A percentile compares a stretch with the other conserved stretches of the same genome.
Evolutionary conservation across 1,140 invertebrate species (phyloP).

Genomic region (Aphelinus atriplicis): DNA sequence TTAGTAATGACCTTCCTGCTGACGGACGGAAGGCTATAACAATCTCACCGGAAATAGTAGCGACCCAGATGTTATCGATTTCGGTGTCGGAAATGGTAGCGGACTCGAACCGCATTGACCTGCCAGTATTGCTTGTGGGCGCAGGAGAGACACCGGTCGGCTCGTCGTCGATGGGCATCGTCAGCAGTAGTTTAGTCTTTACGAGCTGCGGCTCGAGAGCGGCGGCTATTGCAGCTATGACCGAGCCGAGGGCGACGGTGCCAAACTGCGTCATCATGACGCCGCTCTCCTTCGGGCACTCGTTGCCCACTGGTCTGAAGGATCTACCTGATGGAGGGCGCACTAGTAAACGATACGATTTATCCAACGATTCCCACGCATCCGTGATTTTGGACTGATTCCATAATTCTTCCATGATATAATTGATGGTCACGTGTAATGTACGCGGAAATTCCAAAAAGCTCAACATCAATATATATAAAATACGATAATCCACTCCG

Average conservation of each 20-base stretch:
- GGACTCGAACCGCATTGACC: constrained; percentile 7
- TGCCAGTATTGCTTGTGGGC: background rate
- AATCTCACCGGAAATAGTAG: constrained; percentile 18
- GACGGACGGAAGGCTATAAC: background rate
- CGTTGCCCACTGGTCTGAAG: constrained; percentile 45
- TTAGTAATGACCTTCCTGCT: background rate
- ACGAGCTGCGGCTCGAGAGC: constrained; percentile 66
- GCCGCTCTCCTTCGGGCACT: constrained; percentile 71
- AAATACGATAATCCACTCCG: no score
- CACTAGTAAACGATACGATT: background rate
- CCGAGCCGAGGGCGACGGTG: constrained; percentile 67
- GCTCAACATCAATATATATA: no score
- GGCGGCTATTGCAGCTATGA: constrained; percentile 70
- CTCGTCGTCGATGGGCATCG: constrained; percentile 9
- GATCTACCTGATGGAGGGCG: constrained; percentile 35
- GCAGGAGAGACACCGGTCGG: background rate
- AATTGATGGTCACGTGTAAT: no score
- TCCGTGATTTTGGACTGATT: no score
- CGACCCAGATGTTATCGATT: constrained; percentile 23
- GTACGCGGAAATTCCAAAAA: no score
- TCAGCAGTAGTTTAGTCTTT: background rate
- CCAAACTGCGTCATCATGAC: constrained; percentile 70
- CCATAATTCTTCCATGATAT: no score
- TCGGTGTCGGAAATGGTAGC: background rate
- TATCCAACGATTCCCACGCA: no score